phyloP scores from a whole-genome alignment of 2,113 vertebrate species.

The Xerus inauris region DNA sequence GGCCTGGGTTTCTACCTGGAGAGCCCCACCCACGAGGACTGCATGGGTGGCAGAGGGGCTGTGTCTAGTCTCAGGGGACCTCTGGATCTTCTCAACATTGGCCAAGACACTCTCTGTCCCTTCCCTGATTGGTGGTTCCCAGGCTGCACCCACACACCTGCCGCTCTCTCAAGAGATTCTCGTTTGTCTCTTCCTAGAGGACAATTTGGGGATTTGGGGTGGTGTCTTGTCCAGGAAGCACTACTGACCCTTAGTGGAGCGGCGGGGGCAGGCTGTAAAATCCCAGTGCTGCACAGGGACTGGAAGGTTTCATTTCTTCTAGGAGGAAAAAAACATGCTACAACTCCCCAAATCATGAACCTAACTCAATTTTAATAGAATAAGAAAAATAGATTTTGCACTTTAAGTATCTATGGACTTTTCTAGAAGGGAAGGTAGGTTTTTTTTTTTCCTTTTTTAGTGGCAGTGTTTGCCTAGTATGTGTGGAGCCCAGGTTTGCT shows the following conservation, averaged over 20 bases:
- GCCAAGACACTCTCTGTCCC: background rate
- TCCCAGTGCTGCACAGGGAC: background rate
- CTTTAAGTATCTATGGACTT: background rate
- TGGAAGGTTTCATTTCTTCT: background rate
- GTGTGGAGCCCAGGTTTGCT: background rate
- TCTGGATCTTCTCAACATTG: background rate
- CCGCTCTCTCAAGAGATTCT: background rate
- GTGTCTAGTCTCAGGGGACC: background rate
- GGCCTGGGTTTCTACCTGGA: background rate
- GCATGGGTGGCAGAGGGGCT: background rate
- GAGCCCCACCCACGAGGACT: background rate
- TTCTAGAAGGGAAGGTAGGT: background rate
- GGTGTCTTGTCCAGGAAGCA: background rate
- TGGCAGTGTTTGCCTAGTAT: background rate
- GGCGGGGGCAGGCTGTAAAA: fast-evolving
- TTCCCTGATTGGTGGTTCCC: background rate
- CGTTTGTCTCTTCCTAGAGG: background rate
- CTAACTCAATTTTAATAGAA: background rate
- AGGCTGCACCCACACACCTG: background rate
- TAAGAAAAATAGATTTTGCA: background rate
- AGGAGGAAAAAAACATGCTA: background rate
- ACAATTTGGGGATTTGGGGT: background rate
- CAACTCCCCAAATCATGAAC: background rate
- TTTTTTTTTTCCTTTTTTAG: background rate
- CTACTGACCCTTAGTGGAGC: background rate